Percentiles rank a stretch among this genome's conserved stretches.
Evolutionary conservation across 2,113 vertebrate species (phyloP).

Genomic region (Cinclus mexicanus): DNA sequence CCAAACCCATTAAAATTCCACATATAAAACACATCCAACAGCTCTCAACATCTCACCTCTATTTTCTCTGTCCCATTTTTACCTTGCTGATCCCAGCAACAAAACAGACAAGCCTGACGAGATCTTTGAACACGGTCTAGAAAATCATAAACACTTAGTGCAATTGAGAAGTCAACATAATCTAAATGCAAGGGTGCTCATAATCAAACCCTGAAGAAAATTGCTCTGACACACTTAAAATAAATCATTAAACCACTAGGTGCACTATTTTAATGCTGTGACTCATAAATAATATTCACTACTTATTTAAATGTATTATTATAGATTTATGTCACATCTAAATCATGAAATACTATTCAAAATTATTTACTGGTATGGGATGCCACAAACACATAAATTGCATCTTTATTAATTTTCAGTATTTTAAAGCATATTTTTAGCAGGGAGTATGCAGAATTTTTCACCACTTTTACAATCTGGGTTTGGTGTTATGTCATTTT

Average conservation of each 20-base stretch:
- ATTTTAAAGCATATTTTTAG: not conserved
- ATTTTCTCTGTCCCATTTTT: not conserved
- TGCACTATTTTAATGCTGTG: not conserved
- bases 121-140: not conserved
- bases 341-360: not conserved
- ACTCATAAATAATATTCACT: not conserved
- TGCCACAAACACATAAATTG: not conserved
- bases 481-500: not conserved
- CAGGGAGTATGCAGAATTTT: not conserved
- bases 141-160: not conserved
- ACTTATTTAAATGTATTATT: not conserved
- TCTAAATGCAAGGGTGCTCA: not conserved
- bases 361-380: not conserved
- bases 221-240: not conserved
- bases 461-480: not conserved
- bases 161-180: not conserved
- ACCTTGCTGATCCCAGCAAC: not conserved
- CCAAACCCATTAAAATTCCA: not conserved
- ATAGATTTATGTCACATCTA: not conserved
- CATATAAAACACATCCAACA: not conserved
- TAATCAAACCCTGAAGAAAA: not conserved
- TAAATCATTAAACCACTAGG: not conserved
- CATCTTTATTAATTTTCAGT: not conserved
- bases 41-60: not conserved
- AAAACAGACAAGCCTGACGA: not conserved